A percentile compares a stretch with the other conserved stretches of the same genome.
These are phyloP conservation scores for Allophyes oxyacanthae DNA, from an alignment of 2,888 invertebrate species.

Conservation along the genomic window DNA sequence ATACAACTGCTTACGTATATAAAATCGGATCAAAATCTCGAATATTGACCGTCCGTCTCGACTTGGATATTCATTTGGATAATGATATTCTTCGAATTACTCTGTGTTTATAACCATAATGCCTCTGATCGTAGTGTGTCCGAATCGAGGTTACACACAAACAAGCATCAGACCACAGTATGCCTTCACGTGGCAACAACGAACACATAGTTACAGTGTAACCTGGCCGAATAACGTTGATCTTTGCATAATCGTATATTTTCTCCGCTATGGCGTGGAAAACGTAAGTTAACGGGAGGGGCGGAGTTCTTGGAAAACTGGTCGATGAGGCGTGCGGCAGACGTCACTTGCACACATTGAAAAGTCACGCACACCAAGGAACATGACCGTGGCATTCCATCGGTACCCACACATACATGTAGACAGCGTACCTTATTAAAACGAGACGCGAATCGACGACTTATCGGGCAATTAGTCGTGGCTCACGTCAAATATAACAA, in stretches of 20 bases:
- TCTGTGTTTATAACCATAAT: constrained; percentile 86
- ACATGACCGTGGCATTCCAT: constrained; percentile 88
- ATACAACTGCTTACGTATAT: constrained; percentile 36
- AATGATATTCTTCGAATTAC: constrained; percentile 88
- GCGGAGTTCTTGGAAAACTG: constrained; percentile 66
- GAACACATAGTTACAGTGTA: constrained; percentile 78
- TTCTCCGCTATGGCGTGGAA: constrained; percentile 62
- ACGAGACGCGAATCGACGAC: constrained; percentile 89
- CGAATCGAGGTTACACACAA: constrained; percentile 88
- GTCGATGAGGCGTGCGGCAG: constrained; percentile 81
- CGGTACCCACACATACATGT: constrained; percentile 83
- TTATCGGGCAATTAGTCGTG: constrained; percentile 89
- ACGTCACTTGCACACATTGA: constrained; percentile 85
- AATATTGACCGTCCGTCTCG: constrained; percentile 68
- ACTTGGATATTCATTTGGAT: constrained; percentile 84
- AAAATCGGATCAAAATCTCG: constrained; percentile 70
- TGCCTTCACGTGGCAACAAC: constrained; percentile 86
- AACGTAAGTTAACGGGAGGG: constrained; percentile 63
- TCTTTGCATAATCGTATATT: constrained; percentile 72
- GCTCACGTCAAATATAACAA: constrained; percentile 80
- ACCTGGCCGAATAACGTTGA: constrained; percentile 67
- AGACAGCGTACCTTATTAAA: constrained; percentile 88
- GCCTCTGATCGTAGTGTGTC: constrained; percentile 80
- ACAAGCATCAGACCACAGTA: constrained; percentile 72
- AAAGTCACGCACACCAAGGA: constrained; percentile 67